A percentile compares a stretch with the other conserved stretches of the same genome.
Evolutionary conservation across 2,113 vertebrate genomes (phyloP).

Genomic region (Nicator chloris): DNA sequence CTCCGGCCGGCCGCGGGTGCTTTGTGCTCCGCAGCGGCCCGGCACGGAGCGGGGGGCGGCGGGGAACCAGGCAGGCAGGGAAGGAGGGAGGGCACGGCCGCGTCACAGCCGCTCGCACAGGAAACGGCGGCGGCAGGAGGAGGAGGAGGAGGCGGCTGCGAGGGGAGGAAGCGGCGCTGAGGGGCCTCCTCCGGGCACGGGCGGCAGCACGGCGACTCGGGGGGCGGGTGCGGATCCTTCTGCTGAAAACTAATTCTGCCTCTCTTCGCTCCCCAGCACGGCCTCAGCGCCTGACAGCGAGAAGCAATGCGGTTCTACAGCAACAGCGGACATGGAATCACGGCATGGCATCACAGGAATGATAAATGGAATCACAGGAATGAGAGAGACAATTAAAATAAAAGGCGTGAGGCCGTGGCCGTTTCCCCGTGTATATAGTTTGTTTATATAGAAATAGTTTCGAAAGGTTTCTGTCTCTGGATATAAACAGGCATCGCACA

Average conservation of each 20-base stretch:
- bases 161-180: not conserved
- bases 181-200: not conserved
- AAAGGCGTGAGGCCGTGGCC: not conserved
- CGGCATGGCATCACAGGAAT: not conserved
- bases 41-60: not conserved
- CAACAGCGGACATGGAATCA: not conserved
- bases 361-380: not conserved
- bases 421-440: not conserved
- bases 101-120: conserved; percentile 24
- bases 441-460: not conserved
- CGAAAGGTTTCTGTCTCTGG: not conserved
- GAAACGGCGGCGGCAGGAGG: conserved; percentile 2
- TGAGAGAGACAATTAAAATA: not conserved
- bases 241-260: not conserved
- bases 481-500: not conserved
- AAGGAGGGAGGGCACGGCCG: not conserved
- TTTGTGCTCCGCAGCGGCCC: conserved; percentile 76
- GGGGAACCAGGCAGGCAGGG: not conserved
- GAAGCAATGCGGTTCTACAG: not conserved
- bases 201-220: not conserved
- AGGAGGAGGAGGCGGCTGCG: not conserved
- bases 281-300: not conserved
- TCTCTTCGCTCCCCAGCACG: not conserved
- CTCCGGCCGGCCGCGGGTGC: conserved; percentile 67
- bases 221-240: not conserved